Evolutionary conservation across 2,888 invertebrate species (phyloP).

Genomic region (Oligia latruncula): DNA sequence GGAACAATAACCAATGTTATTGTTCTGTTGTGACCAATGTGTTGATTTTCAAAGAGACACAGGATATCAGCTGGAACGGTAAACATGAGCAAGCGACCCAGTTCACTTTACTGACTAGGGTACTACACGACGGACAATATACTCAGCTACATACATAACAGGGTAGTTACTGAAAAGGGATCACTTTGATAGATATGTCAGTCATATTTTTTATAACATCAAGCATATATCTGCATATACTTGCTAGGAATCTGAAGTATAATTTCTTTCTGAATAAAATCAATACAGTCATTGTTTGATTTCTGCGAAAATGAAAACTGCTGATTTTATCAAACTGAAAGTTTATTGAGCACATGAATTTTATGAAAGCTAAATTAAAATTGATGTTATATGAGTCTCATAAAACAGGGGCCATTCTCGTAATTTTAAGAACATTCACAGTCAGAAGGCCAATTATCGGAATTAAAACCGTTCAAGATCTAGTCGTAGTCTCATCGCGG

Average conservation of each 20-base stretch:
- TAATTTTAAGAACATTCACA: too few species aligned
- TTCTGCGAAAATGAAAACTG: neutral
- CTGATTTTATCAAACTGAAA: neutral
- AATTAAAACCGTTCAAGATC: too few species aligned
- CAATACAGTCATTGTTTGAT: too few species aligned
- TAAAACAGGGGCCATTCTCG: too few species aligned
- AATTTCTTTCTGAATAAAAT: neutral
- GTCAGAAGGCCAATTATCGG: too few species aligned
- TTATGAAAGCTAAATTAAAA: neutral
- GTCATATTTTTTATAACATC: neutral
- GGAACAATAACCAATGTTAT: slow-evolving; percentile 26
- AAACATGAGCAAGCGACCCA: slow-evolving; percentile 31
- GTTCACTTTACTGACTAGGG: slow-evolving; percentile 15
- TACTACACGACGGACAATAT: slow-evolving; percentile 7
- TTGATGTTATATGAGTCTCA: too few species aligned
- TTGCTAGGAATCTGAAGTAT: neutral
- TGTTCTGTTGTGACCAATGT: slow-evolving; percentile 5
- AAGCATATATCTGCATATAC: neutral
- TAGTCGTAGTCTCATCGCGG: too few species aligned
- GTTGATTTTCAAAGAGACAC: slow-evolving; percentile 35
- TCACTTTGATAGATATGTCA: neutral
- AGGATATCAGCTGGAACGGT: slow-evolving; percentile 9
- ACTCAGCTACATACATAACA: neutral
- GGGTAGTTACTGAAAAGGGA: neutral
- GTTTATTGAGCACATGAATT: neutral